Evolutionary conservation across 2,797 vertebrate genomes (phyloP), one percentile per base, ranked within the genome.

Genomic region (Aeoliscus strigatus): DNA sequence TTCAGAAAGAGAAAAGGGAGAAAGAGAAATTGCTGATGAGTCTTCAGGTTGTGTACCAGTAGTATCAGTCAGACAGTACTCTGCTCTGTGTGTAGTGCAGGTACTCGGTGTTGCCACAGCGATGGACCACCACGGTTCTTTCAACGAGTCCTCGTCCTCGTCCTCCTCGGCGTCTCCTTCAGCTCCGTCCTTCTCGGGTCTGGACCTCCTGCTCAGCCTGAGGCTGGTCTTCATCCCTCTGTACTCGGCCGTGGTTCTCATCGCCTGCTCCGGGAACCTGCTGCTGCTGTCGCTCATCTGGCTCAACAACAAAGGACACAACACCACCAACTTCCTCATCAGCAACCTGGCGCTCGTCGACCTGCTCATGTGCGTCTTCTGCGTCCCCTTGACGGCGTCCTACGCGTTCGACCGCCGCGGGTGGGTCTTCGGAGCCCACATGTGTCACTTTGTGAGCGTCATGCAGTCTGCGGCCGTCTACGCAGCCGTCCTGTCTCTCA

Each of bases 291-390:
- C 90, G n/a, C 88, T 92, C 68, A 91, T 92, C 3, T 81, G 85
- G 17, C 40, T 86, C 46, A 91, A 90, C 64, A 91, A 91, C 80
- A 88, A 92, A 66, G 83, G 90, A 54, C 91, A 91, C 80, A 92
- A 84, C 79, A 91, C 92, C 35, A 93, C 91, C 6, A 92, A 93
- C 38, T 92, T 94, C 62, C 86, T 94, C 13, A 92, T 93, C 3
- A 89, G 90, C 13, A 94, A 94, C 80, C 57, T 94, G 70, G 92
- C 92, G 0, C 73, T 77, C 0, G 89, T 90, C 0, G 91, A 93
- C 73, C 74, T 94, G 52, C 27, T 91, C 51, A 93, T 94, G 91
- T 93, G 89, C 62, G 51, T 93, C 23, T 87, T 90, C 77, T 93
- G 91, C 0, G 88, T 93, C 11, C 92, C 92, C 1, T 48, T 93